Base-by-base conservation (phyloP, 2,888 invertebrate species). In the Idaea dimidiata region DNA sequence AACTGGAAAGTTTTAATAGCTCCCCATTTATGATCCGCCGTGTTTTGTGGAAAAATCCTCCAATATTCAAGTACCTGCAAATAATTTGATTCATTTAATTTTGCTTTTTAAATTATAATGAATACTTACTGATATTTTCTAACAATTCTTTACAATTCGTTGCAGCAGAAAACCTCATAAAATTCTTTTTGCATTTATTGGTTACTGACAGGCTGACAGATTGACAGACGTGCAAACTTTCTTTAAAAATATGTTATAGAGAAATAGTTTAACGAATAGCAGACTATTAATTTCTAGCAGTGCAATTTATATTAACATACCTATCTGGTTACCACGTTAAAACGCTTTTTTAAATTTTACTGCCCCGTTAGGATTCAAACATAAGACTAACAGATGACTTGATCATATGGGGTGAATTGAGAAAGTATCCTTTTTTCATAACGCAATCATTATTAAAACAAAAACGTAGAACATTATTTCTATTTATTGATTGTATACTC, bases 401-500 rank as follows among this genome's bases (percentile, higher is more conserved):
- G 4, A 53, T 3, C 53, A 53, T 8, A 53, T 8, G 14, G 53
- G 53, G 53, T 17, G 17, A 55, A 16, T 8, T 55, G 6, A 2
- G 0, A 54, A 54, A 54, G 17, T 53, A 7, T n/a, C 54, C 16
- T 7, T 8, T n/a, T n/a, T n/a, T n/a, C n/a, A 8, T 5, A 16
- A n/a, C 16, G 6, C 54, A 55, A 8, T 16, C 5, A 16, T n/a
- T 55, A 55, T 55, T 17, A 1, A 55, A 17, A 59, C 61, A 64
- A 66, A 63, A 64, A 67, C 60, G 60, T 62, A 63, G 67, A 62
- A 61, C 64, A 63, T 68, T 73, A 73, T 67, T 71, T 67, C 61
- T 59, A 60, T 64, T 65, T 63, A 71, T 72, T 71, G 70, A 72
- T 74, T 72, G 73, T 73, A 67, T 65, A 69, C 66, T 67, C 66